These are phyloP conservation scores for Montipora efflorescens DNA, from an alignment of 64 coral and sea anemone species.

Conservation along the genomic window DNA sequence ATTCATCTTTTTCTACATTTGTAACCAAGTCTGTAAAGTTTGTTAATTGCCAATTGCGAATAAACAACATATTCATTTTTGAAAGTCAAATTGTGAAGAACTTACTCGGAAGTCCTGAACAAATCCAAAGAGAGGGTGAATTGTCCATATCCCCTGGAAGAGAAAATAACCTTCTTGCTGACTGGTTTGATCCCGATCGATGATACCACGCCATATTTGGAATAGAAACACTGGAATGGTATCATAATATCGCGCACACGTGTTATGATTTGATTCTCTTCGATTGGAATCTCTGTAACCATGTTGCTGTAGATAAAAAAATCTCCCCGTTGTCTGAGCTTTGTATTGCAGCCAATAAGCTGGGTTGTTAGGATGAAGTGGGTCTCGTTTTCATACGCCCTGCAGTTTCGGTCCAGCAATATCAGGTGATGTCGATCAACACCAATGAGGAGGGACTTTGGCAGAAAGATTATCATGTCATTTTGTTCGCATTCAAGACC, in stretches of 20 bases:
- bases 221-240: constrained; percentile 66
- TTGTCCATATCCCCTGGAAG: constrained; percentile 15
- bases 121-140: constrained; percentile 18
- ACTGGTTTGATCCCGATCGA: constrained; percentile 28
- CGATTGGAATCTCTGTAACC: constrained; percentile 40
- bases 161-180: constrained; percentile 28
- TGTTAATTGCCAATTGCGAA: too few relatives aligned
- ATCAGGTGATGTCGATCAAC: constrained; percentile 73
- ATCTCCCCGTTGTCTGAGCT: constrained; percentile 62
- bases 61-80: too few relatives aligned
- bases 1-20: too few relatives aligned
- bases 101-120: constrained; percentile 2
- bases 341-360: constrained; percentile 75
- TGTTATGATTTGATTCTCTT: constrained; percentile 26
- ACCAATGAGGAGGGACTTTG: constrained; percentile 77
- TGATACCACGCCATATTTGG: constrained; percentile 47
- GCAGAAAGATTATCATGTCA: constrained; percentile 82
- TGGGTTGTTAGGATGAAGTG: constrained; percentile 73
- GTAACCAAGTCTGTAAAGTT: too few relatives aligned
- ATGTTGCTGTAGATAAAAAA: constrained; percentile 87
- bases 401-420: constrained; percentile 72
- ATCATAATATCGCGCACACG: constrained; percentile 41
- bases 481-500: constrained; percentile 70
- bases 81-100: neutral
- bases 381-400: constrained; percentile 70